These are phyloP conservation scores for Okapia johnstoni DNA, from an alignment of 2,113 vertebrate genomes.

Conservation along the genomic window DNA sequence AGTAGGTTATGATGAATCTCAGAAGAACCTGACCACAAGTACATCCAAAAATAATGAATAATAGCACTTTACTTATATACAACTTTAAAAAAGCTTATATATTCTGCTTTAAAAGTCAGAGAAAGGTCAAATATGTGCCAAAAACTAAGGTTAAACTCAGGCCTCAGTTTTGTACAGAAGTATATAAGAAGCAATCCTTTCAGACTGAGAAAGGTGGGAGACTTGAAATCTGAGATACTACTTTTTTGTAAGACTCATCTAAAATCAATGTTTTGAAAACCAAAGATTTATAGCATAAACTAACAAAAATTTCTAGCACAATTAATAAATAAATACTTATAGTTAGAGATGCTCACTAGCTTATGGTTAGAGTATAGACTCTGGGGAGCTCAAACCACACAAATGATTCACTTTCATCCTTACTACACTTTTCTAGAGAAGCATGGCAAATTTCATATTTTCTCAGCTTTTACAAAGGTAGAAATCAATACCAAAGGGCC, in stretches of 20 bases:
- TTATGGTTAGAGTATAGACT: not conserved
- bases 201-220: not conserved
- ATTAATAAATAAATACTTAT: not conserved
- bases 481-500: not conserved
- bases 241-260: not conserved
- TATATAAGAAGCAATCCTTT: not conserved
- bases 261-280: not conserved
- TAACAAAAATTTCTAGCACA: not conserved
- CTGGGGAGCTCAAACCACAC: not conserved
- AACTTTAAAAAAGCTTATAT: slow-evolving; percentile 8
- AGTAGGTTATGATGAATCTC: not conserved
- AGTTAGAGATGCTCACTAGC: not conserved
- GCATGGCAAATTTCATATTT: not conserved
- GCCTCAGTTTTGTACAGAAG: not conserved
- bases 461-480: not conserved
- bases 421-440: not conserved
- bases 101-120: slow-evolving; percentile 42
- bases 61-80: slow-evolving; percentile 1
- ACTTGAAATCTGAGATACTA: not conserved
- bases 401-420: not conserved
- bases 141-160: not conserved
- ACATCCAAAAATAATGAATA: slow-evolving; percentile 54
- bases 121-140: slow-evolving; percentile 45
- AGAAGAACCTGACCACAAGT: not conserved
- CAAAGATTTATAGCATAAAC: not conserved